A percentile compares a stretch with the other conserved stretches of the same genome.
These are phyloP conservation scores for Fulica atra DNA, from an alignment of 2,113 vertebrate species.

Conservation along the genomic window DNA sequence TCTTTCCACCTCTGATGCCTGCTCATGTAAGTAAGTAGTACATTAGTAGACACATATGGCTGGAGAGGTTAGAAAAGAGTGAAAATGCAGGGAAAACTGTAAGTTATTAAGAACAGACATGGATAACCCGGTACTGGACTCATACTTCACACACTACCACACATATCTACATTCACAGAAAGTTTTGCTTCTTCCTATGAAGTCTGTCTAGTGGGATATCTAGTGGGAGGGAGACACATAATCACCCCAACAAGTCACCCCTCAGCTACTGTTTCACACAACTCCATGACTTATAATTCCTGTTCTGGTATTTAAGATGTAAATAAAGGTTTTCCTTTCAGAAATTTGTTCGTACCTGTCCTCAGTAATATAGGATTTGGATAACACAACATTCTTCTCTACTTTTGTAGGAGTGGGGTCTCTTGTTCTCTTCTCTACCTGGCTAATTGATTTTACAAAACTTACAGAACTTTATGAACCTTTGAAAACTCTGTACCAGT, in stretches of 20 bases:
- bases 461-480: neutral
- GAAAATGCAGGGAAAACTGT: neutral
- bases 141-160: neutral
- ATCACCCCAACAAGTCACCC: neutral
- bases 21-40: neutral
- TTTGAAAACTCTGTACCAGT: neutral
- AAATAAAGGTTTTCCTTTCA: neutral
- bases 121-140: neutral
- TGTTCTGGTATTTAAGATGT: neutral
- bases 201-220: neutral
- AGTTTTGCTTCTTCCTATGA: neutral
- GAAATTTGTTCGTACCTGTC: neutral
- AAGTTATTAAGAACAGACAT: neutral
- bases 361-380: fast-evolving
- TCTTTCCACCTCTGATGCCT: neutral
- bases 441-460: neutral
- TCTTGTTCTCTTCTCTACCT: neutral
- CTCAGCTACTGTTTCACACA: neutral
- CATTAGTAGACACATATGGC: neutral
- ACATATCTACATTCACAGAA: neutral
- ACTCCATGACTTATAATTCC: neutral
- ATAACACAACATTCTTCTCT: neutral
- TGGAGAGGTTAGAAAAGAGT: neutral
- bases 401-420: neutral
- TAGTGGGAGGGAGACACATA: neutral